A percentile compares a stretch with the other conserved stretches of the same genome.
Evolutionary conservation across 2,888 invertebrate genomes (phyloP).

Genomic region (Nemoura dubitans): DNA sequence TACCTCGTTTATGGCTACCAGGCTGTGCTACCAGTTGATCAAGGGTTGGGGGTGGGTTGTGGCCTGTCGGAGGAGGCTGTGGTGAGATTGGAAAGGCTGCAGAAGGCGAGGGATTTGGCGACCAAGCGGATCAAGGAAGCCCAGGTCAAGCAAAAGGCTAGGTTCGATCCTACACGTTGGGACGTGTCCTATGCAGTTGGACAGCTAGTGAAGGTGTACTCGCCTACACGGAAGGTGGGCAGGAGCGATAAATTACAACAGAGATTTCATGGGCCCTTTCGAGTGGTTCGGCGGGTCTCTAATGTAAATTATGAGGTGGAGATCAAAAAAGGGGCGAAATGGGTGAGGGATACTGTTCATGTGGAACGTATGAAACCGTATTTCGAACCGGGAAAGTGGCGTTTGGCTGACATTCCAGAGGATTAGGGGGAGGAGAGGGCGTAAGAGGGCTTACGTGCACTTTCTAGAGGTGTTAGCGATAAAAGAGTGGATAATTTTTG

Average conservation of each 20-base stretch:
- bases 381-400: neutral
- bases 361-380: constrained; percentile 27
- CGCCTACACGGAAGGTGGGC: neutral
- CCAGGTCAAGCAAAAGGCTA: neutral
- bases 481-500: too few relatives aligned
- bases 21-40: neutral
- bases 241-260: neutral
- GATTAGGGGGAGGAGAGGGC: neutral
- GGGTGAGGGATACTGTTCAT: constrained; percentile 9
- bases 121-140: neutral
- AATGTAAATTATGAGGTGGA: constrained; percentile 28
- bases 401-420: neutral
- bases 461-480: too few relatives aligned
- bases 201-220: constrained; percentile 19
- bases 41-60: neutral
- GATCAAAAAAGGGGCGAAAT: neutral
- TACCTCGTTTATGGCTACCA: constrained; percentile 16
- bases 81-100: neutral
- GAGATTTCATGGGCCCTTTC: neutral
- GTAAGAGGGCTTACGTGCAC: neutral
- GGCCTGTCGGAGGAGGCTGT: neutral
- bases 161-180: neutral
- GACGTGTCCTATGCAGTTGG: neutral
- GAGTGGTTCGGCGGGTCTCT: neutral
- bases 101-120: neutral